Percentiles rank a stretch among this genome's conserved stretches.
Conservation (phyloP, 2,113 vertebrate species). For the Lathamus discolor region DNA sequence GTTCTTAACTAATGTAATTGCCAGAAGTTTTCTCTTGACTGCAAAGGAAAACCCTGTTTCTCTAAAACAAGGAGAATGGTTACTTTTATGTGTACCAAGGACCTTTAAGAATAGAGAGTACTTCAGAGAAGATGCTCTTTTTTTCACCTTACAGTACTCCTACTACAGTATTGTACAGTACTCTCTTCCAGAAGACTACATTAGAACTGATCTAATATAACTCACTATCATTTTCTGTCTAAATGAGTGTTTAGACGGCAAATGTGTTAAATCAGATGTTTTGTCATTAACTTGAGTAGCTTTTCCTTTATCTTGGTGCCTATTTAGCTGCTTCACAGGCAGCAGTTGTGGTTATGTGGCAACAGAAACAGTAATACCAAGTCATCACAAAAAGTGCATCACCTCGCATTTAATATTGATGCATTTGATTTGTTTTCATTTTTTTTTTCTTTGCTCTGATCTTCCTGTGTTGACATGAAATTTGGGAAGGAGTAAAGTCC, state of each 20-base stretch:
- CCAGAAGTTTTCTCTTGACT: neutral
- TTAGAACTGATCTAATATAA: neutral
- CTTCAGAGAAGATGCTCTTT: neutral
- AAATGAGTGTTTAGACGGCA: neutral
- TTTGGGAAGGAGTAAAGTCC: neutral
- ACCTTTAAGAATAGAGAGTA: neutral
- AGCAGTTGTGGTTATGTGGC: neutral
- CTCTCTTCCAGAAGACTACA: neutral
- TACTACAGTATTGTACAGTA: neutral
- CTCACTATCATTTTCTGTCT: neutral
- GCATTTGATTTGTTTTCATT: neutral
- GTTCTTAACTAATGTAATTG: neutral
- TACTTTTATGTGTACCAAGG: neutral
- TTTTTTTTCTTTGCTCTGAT: neutral
- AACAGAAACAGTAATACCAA: neutral
- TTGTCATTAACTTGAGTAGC: neutral
- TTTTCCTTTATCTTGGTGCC: neutral
- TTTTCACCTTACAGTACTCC: neutral
- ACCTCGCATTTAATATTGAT: neutral
- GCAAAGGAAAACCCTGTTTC: neutral
- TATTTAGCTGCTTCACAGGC: neutral
- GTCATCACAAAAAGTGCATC: neutral
- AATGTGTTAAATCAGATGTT: neutral
- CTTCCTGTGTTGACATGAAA: neutral
- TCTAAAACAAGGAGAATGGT: neutral